Conservation (phyloP, 2,113 vertebrate species). For the Phalacrocorax carbo region DNA sequence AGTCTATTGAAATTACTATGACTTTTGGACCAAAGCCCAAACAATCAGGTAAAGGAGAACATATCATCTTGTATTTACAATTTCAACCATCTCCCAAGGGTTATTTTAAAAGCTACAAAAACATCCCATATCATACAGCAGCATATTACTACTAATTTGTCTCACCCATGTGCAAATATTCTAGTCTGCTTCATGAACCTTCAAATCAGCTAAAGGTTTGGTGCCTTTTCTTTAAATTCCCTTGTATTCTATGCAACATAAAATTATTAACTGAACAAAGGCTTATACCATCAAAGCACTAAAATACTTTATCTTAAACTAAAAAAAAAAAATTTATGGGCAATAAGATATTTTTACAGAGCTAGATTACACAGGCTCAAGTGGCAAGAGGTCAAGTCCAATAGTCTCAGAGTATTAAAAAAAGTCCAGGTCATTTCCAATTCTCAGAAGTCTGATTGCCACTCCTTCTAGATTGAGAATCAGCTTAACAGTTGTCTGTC, state of each 20-base stretch:
- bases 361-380: not conserved
- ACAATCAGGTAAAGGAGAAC: slow-evolving; percentile 16
- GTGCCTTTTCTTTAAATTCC: not conserved
- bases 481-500: not conserved
- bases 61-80: not conserved
- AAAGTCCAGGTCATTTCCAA: not conserved
- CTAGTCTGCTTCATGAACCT: not conserved
- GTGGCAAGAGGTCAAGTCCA: not conserved
- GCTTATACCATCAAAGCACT: not conserved
- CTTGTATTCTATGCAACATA: not conserved
- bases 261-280: not conserved
- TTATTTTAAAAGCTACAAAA: slow-evolving; percentile 27
- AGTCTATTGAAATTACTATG: not conserved
- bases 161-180: not conserved
- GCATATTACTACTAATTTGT: not conserved
- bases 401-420: not conserved
- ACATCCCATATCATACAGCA: not conserved
- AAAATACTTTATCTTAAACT: not conserved
- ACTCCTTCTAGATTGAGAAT: not conserved
- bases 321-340: not conserved
- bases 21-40: slow-evolving; percentile 31
- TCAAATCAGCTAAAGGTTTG: not conserved
- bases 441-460: not conserved
- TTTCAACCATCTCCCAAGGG: not conserved
- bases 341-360: slow-evolving; percentile 7